Conservation (phyloP, 2,888 invertebrate genomes). For the Eulithis testata region DNA sequence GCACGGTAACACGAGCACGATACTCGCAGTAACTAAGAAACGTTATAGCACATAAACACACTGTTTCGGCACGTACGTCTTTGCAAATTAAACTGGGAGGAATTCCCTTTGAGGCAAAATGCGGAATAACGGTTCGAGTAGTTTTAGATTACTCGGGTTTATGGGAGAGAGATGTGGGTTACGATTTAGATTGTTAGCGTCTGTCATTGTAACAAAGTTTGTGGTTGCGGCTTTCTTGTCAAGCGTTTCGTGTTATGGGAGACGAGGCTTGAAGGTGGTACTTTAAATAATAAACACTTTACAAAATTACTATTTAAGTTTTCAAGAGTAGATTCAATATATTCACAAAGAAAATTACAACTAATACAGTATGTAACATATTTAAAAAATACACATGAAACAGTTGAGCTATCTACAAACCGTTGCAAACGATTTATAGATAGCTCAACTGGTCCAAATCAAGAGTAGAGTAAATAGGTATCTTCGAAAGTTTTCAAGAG, state of each 20-base stretch:
- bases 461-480: no score
- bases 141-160: constrained; percentile 53
- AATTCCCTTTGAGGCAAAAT: constrained; percentile 46
- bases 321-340: no score
- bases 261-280: no score
- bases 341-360: no score
- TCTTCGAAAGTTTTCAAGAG: no score
- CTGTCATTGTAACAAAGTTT: constrained; percentile 8
- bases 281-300: no score
- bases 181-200: constrained; percentile 26
- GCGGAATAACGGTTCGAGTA: constrained; percentile 44
- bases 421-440: no score
- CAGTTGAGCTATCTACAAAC: no score
- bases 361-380: no score
- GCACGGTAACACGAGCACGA: constrained; percentile 39
- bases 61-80: constrained; percentile 48
- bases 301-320: no score
- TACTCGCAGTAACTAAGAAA: constrained; percentile 52
- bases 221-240: constrained; percentile 8
- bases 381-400: no score
- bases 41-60: constrained; percentile 52
- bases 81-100: constrained; percentile 56
- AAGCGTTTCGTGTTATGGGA: not conserved
- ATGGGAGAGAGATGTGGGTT: constrained; percentile 20
- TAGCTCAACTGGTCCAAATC: no score